Evolutionary conservation across 1,140 invertebrate species (phyloP).

Genomic region (Heliconius hewitsoni): DNA sequence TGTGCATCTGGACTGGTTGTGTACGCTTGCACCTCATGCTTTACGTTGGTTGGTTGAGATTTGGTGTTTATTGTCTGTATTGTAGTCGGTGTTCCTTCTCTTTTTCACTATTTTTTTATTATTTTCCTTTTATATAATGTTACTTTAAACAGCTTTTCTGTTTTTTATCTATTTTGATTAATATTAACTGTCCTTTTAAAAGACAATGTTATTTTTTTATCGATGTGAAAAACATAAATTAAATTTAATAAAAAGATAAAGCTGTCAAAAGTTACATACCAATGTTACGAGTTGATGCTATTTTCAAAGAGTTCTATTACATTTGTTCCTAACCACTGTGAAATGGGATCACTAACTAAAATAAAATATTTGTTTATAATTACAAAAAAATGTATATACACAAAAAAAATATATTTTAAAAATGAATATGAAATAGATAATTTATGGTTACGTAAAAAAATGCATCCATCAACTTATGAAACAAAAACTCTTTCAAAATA

Average conservation of each 20-base stretch:
- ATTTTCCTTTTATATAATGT: constrained; percentile 13
- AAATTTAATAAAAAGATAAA: not conserved
- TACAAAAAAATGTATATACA: too few relatives aligned
- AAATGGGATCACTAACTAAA: not conserved
- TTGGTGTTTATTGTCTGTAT: constrained; percentile 58
- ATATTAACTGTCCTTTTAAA: too few relatives aligned
- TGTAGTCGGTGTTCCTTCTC: constrained; percentile 81
- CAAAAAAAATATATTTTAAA: too few relatives aligned
- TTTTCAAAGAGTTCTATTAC: constrained; percentile 18
- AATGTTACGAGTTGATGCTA: constrained; percentile 24
- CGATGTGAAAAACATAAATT: not conserved
- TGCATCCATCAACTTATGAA: too few relatives aligned
- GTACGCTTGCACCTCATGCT: constrained; percentile 79
- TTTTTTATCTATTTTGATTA: not conserved
- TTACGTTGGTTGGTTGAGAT: constrained; percentile 53
- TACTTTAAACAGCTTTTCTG: constrained; percentile 30
- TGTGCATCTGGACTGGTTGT: constrained; percentile 53
- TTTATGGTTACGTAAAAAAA: too few relatives aligned
- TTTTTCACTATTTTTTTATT: constrained; percentile 64
- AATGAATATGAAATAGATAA: too few relatives aligned
- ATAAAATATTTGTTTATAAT: too few relatives aligned
- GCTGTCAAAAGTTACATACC: constrained; percentile 34
- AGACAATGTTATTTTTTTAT: too few relatives aligned
- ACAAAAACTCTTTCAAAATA: not conserved
- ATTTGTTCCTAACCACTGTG: too few relatives aligned